Percentiles rank a stretch among this genome's conserved stretches.
Evolutionary conservation across 1,140 invertebrate genomes (phyloP).

Genomic region (Platyura marginata): DNA sequence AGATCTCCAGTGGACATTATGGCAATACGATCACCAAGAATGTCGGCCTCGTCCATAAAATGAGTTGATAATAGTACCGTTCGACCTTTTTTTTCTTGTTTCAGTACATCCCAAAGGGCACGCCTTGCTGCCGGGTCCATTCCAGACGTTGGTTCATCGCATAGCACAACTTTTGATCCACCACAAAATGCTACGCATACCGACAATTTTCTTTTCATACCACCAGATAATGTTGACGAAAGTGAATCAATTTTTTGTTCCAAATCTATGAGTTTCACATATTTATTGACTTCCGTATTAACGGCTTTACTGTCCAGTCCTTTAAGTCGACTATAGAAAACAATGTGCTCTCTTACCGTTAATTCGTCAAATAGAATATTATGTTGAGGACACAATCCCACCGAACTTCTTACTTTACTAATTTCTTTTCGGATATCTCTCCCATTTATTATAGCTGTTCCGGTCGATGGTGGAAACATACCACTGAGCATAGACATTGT

Average conservation of each 20-base stretch:
- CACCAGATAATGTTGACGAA: conserved; percentile 51
- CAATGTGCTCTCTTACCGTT: conserved; percentile 75
- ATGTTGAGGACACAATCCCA: conserved; percentile 88
- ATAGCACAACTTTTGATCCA: conserved; percentile 46
- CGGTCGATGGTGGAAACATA: conserved; percentile 42
- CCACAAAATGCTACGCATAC: conserved; percentile 62
- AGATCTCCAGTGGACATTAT: conserved; percentile 70
- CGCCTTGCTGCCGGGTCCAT: conserved; percentile 87
- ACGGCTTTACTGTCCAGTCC: conserved; percentile 38
- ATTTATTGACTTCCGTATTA: conserved; percentile 35
- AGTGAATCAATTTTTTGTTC: conserved; percentile 32
- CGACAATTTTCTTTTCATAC: conserved; percentile 68
- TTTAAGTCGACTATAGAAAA: conserved; percentile 66
- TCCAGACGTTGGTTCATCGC: conserved; percentile 89
- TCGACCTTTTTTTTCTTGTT: conserved; percentile 30
- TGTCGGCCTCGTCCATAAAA: conserved; percentile 93
- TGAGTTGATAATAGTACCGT: conserved; percentile 90
- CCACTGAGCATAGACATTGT: conserved; percentile 70
- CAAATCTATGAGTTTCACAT: conserved; percentile 46
- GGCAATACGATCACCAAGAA: conserved; percentile 81
- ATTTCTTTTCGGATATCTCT: conserved; percentile 42
- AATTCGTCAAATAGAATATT: conserved; percentile 84
- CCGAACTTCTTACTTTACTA: conserved; percentile 37
- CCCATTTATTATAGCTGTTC: conserved; percentile 47
- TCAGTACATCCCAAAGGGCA: conserved; percentile 72